Evolutionary conservation across 2,797 vertebrate genomes (phyloP).

Genomic region (Anolis apletophallus): DNA sequence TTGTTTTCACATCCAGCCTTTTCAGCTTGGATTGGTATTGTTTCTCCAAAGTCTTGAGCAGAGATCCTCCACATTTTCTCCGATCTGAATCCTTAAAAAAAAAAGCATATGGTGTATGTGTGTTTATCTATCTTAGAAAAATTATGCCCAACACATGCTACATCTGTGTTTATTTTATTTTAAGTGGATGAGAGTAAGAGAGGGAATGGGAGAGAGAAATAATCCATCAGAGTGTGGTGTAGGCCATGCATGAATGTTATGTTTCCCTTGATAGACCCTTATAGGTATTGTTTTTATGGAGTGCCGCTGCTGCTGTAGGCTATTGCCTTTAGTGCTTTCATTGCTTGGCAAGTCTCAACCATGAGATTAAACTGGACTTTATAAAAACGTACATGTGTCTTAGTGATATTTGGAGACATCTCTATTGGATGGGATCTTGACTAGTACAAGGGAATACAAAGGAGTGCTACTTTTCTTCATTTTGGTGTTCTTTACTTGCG

Average conservation of each 20-base stretch:
- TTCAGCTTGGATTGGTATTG: background rate
- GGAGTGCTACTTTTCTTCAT: constrained; percentile 16
- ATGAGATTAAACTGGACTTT: constrained; percentile 78
- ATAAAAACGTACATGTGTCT: constrained; percentile 60
- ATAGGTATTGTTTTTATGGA: constrained; percentile 56
- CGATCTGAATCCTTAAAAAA: background rate
- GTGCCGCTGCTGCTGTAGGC: constrained; percentile 56
- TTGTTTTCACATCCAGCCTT: background rate
- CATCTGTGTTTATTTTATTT: background rate
- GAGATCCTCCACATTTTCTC: background rate
- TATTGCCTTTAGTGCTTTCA: constrained; percentile 55
- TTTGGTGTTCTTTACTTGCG: constrained; percentile 34
- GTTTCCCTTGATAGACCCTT: constrained; percentile 53
- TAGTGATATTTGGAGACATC: constrained; percentile 59
- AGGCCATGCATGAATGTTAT: constrained; percentile 25
- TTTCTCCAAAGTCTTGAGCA: background rate
- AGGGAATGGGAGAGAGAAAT: background rate
- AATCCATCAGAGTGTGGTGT: constrained; percentile 30
- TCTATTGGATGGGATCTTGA: constrained; percentile 33
- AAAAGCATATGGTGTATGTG: background rate
- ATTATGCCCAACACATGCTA: background rate
- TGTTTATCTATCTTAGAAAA: background rate
- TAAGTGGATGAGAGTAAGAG: constrained; percentile 38
- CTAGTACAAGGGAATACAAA: background rate
- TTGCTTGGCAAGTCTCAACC: constrained; percentile 67